Base-by-base conservation (phyloP, 2,888 invertebrate species). In the Heliothis peltigera region DNA sequence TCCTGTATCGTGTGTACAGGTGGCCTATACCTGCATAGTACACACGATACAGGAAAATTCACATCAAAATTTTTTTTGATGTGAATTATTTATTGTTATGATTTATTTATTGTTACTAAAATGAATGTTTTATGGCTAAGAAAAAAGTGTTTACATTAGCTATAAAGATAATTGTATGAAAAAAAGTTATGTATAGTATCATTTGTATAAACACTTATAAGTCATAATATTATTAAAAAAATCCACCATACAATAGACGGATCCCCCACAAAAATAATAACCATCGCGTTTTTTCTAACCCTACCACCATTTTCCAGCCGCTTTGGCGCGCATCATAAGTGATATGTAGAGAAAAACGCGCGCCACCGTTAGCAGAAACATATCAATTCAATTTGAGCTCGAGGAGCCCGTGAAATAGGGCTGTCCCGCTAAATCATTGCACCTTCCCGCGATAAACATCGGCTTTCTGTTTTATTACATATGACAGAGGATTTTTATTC, bases 351-450 rank as follows among this genome's bases (percentile, higher is more conserved):
- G 91, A 94, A 93, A 94, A 94, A 93, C 90, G 90, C 91, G 89
- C 83, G 87, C 86, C 79, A 78, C 84, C 90, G 92, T 91, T 91
- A 91, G 91, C 91, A 90, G 91, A 91, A 91, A 92, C 93, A 92
- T 94, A 95, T 94, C 95, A 95, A 93, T 95, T 95, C 94, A 94
- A 94, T 94, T 94, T 93, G 85, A 84, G 87, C 88, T 87, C 86
- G 80, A 82, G 80, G 79, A 84, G 85, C 80, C 87, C 88, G 90
- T 92, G 91, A 92, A 91, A 92, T 91, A 88, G 91, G 87, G 89
- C 88, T 89, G 90, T 70, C 72, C 88, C 89, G 88, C 86, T 92
- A 92, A 92, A 92, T 93, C 93, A 93, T 92, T 87, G 83, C 77
- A 81, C 82, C 83, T 80, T 81, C 82, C 79, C 84, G 87, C 87